Conservation (phyloP, 2,797 vertebrate species). For the Schizothorax lantsangensis region DNA sequence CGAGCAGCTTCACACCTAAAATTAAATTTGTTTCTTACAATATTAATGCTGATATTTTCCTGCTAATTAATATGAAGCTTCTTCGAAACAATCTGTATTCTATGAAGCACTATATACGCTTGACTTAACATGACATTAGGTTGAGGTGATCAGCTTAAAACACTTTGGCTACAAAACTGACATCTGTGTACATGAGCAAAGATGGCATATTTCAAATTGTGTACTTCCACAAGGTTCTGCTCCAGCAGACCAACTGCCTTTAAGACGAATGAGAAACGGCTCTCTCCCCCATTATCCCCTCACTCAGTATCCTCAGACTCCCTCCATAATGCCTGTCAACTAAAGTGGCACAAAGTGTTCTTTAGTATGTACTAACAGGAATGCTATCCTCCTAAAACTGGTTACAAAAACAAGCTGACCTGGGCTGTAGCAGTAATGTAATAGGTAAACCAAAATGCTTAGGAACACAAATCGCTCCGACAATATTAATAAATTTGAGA, state of each 20-base stretch:
- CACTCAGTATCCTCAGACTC: neutral
- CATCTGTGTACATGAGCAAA: neutral
- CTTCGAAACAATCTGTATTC: neutral
- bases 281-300: neutral
- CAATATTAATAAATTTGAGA: constrained; percentile 44
- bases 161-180: neutral
- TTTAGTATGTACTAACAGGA: neutral
- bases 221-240: neutral
- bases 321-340: neutral
- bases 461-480: constrained; percentile 27
- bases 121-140: neutral
- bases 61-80: neutral
- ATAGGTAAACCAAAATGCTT: neutral
- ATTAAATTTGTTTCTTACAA: neutral
- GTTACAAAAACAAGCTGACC: constrained; percentile 12
- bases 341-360: neutral
- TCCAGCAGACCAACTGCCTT: neutral
- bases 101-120: neutral
- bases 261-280: neutral
- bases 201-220: neutral
- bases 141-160: neutral
- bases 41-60: neutral
- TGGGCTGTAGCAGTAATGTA: neutral
- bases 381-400: neutral
- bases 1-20: neutral